A percentile compares a stretch with the other conserved stretches of the same genome.
Conservation (phyloP, 1,140 invertebrate genomes). For the Mizuhopecten yessoensis region DNA sequence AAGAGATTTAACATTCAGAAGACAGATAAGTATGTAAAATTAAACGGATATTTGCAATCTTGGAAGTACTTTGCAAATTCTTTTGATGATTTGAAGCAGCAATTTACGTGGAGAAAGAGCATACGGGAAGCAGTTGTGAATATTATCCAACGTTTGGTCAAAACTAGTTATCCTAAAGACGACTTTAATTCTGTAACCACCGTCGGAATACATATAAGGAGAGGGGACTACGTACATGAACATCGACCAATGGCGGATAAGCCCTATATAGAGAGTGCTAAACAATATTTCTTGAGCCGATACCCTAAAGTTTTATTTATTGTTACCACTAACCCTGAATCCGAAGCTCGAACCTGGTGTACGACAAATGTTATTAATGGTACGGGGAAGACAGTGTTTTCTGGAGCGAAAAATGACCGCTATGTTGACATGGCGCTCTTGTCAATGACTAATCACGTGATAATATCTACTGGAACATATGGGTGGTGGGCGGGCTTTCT, state of each 20-base stretch:
- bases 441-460: constrained; percentile 69
- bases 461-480: constrained; percentile 73
- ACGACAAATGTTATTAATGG: constrained; percentile 43
- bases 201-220: constrained; percentile 65
- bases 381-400: not conserved
- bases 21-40: not conserved
- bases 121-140: constrained; percentile 4
- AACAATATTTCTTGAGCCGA: constrained; percentile 54
- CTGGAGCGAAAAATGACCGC: not conserved
- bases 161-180: constrained; percentile 17
- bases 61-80: constrained; percentile 56
- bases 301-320: constrained; percentile 61
- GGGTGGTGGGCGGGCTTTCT: constrained; percentile 76
- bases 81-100: constrained; percentile 43
- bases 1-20: not conserved
- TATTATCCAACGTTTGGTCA: not conserved
- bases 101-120: constrained; percentile 45
- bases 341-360: constrained; percentile 50
- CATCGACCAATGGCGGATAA: constrained; percentile 62
- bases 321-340: constrained; percentile 55
- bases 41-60: constrained; percentile 46
- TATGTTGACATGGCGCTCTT: constrained; percentile 72
- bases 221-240: constrained; percentile 61
- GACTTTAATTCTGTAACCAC: constrained; percentile 48
- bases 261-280: constrained; percentile 64